Evolutionary conservation across 1,140 invertebrate genomes (phyloP).

Genomic region (Ptiloglossa arizonensis): DNA sequence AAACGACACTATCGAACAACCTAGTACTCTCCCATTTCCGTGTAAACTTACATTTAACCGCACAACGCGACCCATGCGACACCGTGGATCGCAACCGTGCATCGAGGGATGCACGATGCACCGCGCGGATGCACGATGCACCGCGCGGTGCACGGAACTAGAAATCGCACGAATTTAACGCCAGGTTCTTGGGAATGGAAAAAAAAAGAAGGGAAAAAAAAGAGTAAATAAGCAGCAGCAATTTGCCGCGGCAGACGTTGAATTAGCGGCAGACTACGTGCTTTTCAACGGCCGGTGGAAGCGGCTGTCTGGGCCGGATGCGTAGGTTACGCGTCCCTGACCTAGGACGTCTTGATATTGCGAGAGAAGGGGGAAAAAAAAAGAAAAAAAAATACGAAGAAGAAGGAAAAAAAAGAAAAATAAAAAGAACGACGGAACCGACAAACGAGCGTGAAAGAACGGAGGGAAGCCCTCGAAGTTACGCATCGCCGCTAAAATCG

Average conservation of each 20-base stretch:
- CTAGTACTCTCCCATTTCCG: too few species aligned
- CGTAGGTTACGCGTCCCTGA: conserved; percentile 67
- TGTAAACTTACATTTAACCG: too few species aligned
- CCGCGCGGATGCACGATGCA: background rate
- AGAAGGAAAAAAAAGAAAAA: background rate
- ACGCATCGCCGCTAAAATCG: conserved; percentile 30
- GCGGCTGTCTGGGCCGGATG: conserved; percentile 46
- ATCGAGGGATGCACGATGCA: too few species aligned
- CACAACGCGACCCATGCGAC: too few species aligned
- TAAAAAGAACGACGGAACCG: background rate
- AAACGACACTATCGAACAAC: too few species aligned
- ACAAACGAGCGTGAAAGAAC: background rate
- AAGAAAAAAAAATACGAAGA: background rate
- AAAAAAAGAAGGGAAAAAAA: conserved; percentile 4
- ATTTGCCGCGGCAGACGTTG: conserved; percentile 48
- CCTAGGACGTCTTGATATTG: conserved; percentile 58
- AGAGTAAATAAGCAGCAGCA: conserved; percentile 24
- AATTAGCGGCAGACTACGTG: conserved; percentile 38
- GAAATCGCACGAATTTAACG: conserved; percentile 55
- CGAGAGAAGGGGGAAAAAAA: background rate
- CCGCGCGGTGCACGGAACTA: conserved; percentile 19
- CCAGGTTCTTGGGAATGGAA: conserved; percentile 41
- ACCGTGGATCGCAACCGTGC: too few species aligned
- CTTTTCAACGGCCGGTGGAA: conserved; percentile 34
- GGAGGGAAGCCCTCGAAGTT: conserved; percentile 10